Conservation (phyloP, 2,888 invertebrate species). For the Syrista parreyssii region DNA sequence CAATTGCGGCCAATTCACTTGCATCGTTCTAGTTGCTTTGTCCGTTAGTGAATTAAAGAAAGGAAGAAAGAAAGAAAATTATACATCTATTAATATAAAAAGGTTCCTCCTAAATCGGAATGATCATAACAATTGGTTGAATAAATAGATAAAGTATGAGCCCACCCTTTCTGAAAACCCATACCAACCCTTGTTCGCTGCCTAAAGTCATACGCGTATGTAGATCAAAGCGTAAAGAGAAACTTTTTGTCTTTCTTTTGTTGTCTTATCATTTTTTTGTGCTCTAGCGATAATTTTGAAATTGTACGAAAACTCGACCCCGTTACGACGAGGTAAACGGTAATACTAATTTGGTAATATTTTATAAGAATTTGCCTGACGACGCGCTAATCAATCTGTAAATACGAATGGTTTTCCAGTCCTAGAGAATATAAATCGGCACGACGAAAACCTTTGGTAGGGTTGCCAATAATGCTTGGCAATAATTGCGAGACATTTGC, state of each 20-base stretch:
- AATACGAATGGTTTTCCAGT: neutral
- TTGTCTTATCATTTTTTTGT: too few relatives aligned
- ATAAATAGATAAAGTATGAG: neutral
- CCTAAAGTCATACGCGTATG: neutral
- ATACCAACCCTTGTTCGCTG: neutral
- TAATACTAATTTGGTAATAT: neutral
- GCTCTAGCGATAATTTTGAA: neutral
- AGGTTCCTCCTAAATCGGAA: neutral
- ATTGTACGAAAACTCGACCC: neutral
- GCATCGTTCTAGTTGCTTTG: neutral
- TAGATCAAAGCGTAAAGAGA: neutral
- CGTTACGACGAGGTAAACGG: neutral
- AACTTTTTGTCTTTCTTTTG: too few relatives aligned
- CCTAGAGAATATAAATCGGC: neutral
- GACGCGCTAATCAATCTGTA: neutral
- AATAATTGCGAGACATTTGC: neutral
- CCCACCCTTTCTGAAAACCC: neutral
- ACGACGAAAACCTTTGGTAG: neutral
- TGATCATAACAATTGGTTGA: neutral
- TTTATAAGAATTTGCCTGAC: neutral
- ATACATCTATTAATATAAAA: neutral
- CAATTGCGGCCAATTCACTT: neutral
- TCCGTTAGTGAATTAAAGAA: neutral
- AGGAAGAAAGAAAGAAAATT: neutral
- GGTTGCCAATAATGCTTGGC: conserved; percentile 1